These are phyloP conservation scores for Lithophane ornitopus DNA, from an alignment of 2,888 invertebrate species.

Conservation along the genomic window DNA sequence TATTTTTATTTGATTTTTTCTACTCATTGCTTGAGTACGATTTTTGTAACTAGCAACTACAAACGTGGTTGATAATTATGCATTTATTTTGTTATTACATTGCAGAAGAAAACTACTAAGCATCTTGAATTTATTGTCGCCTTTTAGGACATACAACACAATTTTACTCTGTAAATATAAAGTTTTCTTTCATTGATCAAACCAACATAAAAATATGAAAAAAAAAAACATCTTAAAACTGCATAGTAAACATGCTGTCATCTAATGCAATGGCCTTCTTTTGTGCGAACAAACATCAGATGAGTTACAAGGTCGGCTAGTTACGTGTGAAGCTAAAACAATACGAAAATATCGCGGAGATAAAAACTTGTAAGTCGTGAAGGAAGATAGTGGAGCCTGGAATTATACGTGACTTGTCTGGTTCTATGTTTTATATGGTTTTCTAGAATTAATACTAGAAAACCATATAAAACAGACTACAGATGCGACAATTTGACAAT, in stretches of 20 bases:
- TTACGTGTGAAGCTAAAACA: slow-evolving; percentile 60
- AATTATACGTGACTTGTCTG: background rate
- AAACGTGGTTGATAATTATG: too few species aligned
- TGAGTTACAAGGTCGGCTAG: slow-evolving; percentile 51
- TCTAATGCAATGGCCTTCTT: slow-evolving; percentile 48
- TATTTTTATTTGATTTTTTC: background rate
- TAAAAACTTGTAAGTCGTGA: slow-evolving; percentile 45
- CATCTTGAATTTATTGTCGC: too few species aligned
- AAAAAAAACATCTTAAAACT: slow-evolving; percentile 30
- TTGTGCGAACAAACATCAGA: slow-evolving; percentile 43
- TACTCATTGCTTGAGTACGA: background rate
- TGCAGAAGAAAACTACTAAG: background rate
- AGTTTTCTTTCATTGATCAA: background rate
- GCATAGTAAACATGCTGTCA: slow-evolving; percentile 49
- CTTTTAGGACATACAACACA: background rate
- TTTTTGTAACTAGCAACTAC: background rate
- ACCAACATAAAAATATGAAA: slow-evolving; percentile 6
- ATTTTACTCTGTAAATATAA: slow-evolving; percentile 2
- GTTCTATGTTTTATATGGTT: slow-evolving; percentile 8
- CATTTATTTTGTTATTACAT: background rate
- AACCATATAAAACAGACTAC: too few species aligned
- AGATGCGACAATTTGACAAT: background rate
- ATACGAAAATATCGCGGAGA: slow-evolving; percentile 58
- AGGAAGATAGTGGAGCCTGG: slow-evolving; percentile 18
- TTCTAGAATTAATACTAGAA: too few species aligned